Percentiles rank a stretch among this genome's conserved stretches.
Conservation (phyloP, 2,113 vertebrate species). For the Marcusenius ussheri region DNA sequence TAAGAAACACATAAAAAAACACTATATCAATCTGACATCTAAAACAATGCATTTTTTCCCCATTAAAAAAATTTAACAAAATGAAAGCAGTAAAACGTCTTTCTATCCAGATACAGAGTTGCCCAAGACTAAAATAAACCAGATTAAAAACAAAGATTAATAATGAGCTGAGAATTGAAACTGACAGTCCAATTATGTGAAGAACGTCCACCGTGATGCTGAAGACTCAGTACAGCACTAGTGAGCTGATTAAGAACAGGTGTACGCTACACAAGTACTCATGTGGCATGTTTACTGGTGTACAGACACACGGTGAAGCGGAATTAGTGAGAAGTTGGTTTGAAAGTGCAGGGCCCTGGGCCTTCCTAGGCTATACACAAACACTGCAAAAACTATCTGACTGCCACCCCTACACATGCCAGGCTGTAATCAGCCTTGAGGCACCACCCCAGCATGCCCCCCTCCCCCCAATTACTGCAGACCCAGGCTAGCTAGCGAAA, state of each 20-base stretch:
- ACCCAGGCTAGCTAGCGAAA: not conserved
- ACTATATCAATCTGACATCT: not conserved
- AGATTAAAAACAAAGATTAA: not conserved
- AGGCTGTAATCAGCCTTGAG: conserved; percentile 34
- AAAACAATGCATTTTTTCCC: not conserved
- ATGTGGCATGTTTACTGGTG: not conserved
- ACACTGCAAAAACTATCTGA: conserved; percentile 21
- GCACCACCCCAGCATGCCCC: conserved; percentile 30
- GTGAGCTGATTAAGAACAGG: not conserved
- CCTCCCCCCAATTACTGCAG: not conserved
- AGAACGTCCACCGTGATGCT: not conserved
- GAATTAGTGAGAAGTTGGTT: not conserved
- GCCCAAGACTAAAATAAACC: not conserved
- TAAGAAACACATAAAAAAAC: not conserved
- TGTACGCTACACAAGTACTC: not conserved
- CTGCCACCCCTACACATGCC: conserved; percentile 25
- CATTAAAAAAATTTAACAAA: not conserved
- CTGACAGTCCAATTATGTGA: not conserved
- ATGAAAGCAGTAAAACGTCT: not conserved
- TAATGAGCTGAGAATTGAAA: not conserved
- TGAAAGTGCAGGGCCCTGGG: not conserved
- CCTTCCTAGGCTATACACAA: not conserved
- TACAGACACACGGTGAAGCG: not conserved
- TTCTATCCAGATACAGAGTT: not conserved
- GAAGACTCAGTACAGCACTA: not conserved